Percentiles rank a stretch among this genome's conserved stretches.
Evolutionary conservation across 2,113 vertebrate species (phyloP).

Genomic region (Fulmarus glacialis): DNA sequence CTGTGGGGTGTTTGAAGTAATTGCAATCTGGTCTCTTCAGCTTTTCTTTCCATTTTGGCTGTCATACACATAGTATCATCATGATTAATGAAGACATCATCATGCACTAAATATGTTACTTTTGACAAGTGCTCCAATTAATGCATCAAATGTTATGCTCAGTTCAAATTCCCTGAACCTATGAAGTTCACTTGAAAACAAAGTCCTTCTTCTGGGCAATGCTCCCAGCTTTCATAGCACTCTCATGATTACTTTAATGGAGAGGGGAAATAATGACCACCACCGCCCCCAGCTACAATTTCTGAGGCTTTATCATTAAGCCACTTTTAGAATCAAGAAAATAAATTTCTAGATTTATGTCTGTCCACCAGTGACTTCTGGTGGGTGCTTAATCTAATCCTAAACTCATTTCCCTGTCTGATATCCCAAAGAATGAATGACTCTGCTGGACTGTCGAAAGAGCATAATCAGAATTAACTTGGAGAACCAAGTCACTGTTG

Average conservation of each 20-base stretch:
- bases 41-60: slow-evolving; percentile 27
- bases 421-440: background rate
- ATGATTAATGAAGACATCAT: slow-evolving; percentile 29
- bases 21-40: background rate
- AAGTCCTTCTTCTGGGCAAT: slow-evolving; percentile 29
- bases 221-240: background rate
- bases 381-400: background rate
- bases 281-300: background rate
- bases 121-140: slow-evolving; percentile 44
- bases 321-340: background rate
- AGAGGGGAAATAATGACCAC: background rate
- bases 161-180: slow-evolving; percentile 21
- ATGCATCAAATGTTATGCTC: background rate
- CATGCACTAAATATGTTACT: background rate
- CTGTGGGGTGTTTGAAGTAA: background rate
- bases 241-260: background rate
- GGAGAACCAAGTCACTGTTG: background rate
- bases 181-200: background rate
- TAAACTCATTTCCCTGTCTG: background rate
- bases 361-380: background rate
- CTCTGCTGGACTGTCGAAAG: background rate
- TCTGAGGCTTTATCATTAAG: background rate
- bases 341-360: background rate
- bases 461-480: background rate
- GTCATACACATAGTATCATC: background rate